These are phyloP conservation scores for Amyelois transitella DNA, from an alignment of 1,140 invertebrate species.

Conservation along the genomic window DNA sequence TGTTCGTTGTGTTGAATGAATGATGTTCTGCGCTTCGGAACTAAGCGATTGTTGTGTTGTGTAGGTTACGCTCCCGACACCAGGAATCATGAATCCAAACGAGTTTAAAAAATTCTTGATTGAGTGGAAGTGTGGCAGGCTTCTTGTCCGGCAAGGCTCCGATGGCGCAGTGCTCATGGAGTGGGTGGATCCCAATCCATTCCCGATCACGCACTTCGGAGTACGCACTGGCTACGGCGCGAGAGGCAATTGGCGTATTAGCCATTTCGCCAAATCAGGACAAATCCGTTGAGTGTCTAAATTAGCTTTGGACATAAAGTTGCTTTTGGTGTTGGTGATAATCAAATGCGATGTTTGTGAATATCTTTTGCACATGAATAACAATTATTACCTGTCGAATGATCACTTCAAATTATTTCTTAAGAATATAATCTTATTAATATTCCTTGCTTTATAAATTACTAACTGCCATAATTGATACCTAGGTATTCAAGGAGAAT, in stretches of 20 bases:
- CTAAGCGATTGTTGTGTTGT: background rate
- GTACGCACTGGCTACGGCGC: conserved; percentile 78
- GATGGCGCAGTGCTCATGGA: conserved; percentile 71
- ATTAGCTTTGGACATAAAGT: conserved; percentile 11
- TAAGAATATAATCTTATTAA: too few relatives aligned
- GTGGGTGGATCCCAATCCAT: conserved; percentile 76
- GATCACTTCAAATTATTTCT: too few relatives aligned
- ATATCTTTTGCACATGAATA: background rate
- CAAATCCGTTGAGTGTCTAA: conserved; percentile 56
- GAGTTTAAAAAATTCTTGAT: conserved; percentile 77
- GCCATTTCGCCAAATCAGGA: conserved; percentile 39
- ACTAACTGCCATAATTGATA: background rate
- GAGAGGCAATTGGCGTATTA: conserved; percentile 76
- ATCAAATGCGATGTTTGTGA: background rate
- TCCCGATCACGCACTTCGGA: conserved; percentile 77
- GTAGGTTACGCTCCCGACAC: conserved; percentile 75
- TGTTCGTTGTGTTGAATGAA: conserved; percentile 11
- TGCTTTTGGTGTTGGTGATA: conserved; percentile 29
- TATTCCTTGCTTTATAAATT: too few relatives aligned
- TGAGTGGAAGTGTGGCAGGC: conserved; percentile 75
- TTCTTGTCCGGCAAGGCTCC: conserved; percentile 65
- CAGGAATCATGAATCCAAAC: conserved; percentile 71
- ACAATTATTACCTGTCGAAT: background rate
- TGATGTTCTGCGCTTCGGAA: background rate
- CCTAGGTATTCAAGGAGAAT: background rate